Evolutionary conservation across 1,140 invertebrate species (phyloP).

Genomic region (Drosophila virilis): DNA sequence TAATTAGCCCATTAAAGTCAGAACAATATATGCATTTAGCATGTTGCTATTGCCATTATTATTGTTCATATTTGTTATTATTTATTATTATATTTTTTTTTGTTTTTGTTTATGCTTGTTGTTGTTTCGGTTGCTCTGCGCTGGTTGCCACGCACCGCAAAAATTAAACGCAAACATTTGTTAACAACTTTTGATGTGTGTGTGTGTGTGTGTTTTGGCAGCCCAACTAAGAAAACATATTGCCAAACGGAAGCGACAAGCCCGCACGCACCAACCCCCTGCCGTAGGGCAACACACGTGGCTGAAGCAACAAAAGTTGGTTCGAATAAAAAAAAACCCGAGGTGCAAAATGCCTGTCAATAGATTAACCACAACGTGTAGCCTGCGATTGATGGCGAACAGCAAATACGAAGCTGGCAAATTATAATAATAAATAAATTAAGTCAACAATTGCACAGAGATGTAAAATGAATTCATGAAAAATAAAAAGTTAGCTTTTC

Average conservation of each 20-base stretch:
- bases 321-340: background rate
- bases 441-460: background rate
- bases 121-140: background rate
- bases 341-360: constrained; percentile 14
- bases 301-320: background rate
- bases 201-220: constrained; percentile 31
- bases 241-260: constrained; percentile 41
- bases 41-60: constrained; percentile 56
- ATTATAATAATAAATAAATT: constrained; percentile 2
- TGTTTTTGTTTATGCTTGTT: constrained; percentile 6
- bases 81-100: constrained; percentile 20
- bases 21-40: constrained; percentile 61
- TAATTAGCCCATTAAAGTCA: constrained; percentile 74
- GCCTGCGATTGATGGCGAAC: constrained; percentile 5
- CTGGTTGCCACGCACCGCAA: constrained; percentile 57
- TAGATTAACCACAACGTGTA: constrained; percentile 19
- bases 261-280: background rate
- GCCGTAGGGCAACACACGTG: constrained; percentile 19
- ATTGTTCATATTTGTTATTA: constrained; percentile 37
- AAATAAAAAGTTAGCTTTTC: no score
- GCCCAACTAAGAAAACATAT: constrained; percentile 31
- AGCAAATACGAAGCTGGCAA: background rate
- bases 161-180: constrained; percentile 76
- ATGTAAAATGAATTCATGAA: no score
- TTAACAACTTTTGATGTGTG: constrained; percentile 57